Evolutionary conservation across 2,113 vertebrate genomes (phyloP).

Genomic region (Oreotrochilus melanogaster): DNA sequence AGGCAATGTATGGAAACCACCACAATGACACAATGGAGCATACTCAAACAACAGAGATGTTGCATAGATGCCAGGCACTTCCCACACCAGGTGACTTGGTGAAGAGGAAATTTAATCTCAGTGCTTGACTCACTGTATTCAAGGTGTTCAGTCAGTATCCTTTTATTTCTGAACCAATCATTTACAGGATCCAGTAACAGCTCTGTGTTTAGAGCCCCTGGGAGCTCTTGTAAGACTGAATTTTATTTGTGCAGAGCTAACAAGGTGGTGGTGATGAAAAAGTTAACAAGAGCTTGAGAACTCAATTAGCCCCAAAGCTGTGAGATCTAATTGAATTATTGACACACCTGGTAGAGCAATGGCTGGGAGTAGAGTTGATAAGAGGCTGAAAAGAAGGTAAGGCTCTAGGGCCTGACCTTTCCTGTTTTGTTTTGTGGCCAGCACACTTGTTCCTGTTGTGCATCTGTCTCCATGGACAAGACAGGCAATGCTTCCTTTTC

Average conservation of each 20-base stretch:
- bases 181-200: neutral
- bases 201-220: neutral
- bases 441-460: neutral
- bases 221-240: neutral
- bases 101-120: neutral
- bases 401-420: neutral
- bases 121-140: neutral
- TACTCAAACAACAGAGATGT: accelerated
- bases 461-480: neutral
- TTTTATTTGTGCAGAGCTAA: neutral
- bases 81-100: accelerated
- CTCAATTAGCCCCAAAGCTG: neutral
- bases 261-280: neutral
- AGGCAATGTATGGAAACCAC: neutral
- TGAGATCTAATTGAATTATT: neutral
- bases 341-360: neutral
- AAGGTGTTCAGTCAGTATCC: neutral
- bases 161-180: neutral
- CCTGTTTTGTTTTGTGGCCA: neutral
- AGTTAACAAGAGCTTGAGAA: neutral
- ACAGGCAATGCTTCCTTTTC: neutral
- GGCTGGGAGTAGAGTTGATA: neutral
- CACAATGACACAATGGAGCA: neutral
- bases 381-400: neutral
- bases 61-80: neutral